These are phyloP conservation scores for Ophion costatus DNA, from an alignment of 2,888 invertebrate genomes.

Conservation along the genomic window DNA sequence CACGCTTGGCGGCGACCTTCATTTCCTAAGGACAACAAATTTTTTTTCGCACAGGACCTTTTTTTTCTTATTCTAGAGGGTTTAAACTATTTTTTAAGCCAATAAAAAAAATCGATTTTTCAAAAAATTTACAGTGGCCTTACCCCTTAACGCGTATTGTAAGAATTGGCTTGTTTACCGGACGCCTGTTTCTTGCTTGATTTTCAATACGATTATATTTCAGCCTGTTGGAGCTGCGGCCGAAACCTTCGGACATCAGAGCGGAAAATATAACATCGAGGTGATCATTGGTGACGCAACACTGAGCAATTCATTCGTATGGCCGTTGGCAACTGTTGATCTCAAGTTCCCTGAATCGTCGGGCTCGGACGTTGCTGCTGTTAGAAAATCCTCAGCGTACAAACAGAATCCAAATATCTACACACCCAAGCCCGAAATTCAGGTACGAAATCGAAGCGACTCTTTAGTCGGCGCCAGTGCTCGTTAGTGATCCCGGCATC, in stretches of 20 bases:
- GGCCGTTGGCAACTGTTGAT: constrained; percentile 92
- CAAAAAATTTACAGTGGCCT: no score
- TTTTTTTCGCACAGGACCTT: no score
- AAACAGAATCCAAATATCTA: constrained; percentile 81
- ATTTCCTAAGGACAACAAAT: no score
- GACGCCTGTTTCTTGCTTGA: background rate
- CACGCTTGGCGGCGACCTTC: no score
- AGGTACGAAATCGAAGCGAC: constrained; percentile 81
- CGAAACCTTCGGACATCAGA: constrained; percentile 90
- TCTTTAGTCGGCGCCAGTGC: constrained; percentile 75
- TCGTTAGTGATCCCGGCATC: constrained; percentile 78
- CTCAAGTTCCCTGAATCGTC: constrained; percentile 87
- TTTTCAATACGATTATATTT: constrained; percentile 50
- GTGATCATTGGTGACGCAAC: constrained; percentile 96
- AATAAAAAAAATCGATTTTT: no score
- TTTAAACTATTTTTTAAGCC: no score
- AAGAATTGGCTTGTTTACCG: background rate
- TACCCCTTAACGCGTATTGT: background rate
- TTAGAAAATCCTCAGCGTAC: constrained; percentile 76
- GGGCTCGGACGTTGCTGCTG: constrained; percentile 71
- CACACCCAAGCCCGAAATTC: constrained; percentile 86
- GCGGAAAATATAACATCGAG: constrained; percentile 92
- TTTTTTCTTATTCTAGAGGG: no score
- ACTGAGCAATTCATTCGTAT: constrained; percentile 94
- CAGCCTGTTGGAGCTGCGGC: constrained; percentile 92